A percentile compares a stretch with the other conserved stretches of the same genome.
These are phyloP conservation scores for Trachelus stipa DNA, from an alignment of 2,888 invertebrate genomes.

Conservation along the genomic window DNA sequence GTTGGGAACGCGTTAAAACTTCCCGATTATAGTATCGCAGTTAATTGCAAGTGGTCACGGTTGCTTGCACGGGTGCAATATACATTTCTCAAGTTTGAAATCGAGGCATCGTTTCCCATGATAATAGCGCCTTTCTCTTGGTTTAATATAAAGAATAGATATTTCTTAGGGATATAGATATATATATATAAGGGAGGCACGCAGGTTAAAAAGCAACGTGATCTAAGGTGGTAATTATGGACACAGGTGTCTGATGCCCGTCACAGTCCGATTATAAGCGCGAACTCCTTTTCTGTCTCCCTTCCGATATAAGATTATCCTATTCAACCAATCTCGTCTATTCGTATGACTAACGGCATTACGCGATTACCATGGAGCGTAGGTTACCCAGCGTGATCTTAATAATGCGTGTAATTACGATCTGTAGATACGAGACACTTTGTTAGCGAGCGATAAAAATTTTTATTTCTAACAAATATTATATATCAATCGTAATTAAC, in stretches of 20 bases:
- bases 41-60: conserved; percentile 35
- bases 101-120: conserved; percentile 19
- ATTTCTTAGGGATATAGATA: conserved; percentile 32
- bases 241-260: conserved; percentile 53
- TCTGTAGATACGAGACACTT: conserved; percentile 5
- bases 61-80: conserved; percentile 19
- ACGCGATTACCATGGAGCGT: conserved; percentile 12
- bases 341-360: conserved; percentile 19
- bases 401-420: conserved; percentile 19
- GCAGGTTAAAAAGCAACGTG: conserved; percentile 13
- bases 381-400: conserved; percentile 13
- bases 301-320: conserved; percentile 10
- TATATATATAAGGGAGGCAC: not conserved
- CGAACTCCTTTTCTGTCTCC: conserved; percentile 13
- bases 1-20: not conserved
- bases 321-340: conserved; percentile 7
- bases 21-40: conserved; percentile 26
- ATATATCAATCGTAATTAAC: not conserved
- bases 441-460: not conserved
- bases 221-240: conserved; percentile 50
- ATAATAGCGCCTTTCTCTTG: conserved; percentile 36
- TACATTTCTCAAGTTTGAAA: conserved; percentile 34
- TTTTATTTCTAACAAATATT: not conserved
- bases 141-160: conserved; percentile 24
- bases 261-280: conserved; percentile 43